A percentile compares a stretch with the other conserved stretches of the same genome.
Conservation (phyloP, 2,888 invertebrate genomes). For the Loripinus fragilis region DNA sequence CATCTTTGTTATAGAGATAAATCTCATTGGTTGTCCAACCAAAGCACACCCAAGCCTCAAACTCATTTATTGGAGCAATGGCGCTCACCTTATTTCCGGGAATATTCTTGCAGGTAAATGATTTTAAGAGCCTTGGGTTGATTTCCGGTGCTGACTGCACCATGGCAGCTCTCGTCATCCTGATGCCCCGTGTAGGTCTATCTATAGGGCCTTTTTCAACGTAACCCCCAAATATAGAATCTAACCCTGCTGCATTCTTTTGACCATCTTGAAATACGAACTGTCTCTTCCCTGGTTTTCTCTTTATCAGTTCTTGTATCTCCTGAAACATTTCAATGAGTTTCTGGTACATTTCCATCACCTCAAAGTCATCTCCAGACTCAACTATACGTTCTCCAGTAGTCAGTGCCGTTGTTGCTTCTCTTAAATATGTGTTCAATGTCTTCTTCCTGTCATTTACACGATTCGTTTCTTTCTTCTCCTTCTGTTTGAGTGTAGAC, state of each 20-base stretch:
- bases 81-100: conserved; percentile 58
- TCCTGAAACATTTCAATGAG: conserved; percentile 41
- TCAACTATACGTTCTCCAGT: conserved; percentile 52
- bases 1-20: conserved; percentile 58
- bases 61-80: conserved; percentile 55
- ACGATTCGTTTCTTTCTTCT: conserved; percentile 32
- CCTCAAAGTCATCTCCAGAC: conserved; percentile 54
- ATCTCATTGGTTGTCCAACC: conserved; percentile 62
- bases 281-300: conserved; percentile 38
- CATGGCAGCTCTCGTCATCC: conserved; percentile 10
- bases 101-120: conserved; percentile 54
- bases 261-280: conserved; percentile 51
- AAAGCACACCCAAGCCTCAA: conserved; percentile 59
- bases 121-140: conserved; percentile 40
- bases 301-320: conserved; percentile 47
- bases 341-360: conserved; percentile 58
- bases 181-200: neutral
- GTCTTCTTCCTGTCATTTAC: conserved; percentile 39
- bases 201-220: conserved; percentile 39
- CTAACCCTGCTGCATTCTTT: conserved; percentile 30
- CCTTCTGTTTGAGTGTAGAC: conserved; percentile 44
- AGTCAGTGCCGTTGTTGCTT: conserved; percentile 44
- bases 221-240: conserved; percentile 52
- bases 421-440: conserved; percentile 38
- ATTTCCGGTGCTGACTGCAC: conserved; percentile 53